phyloP scores from a whole-genome alignment of 1,140 invertebrate genomes.

The Magallana gigas region DNA sequence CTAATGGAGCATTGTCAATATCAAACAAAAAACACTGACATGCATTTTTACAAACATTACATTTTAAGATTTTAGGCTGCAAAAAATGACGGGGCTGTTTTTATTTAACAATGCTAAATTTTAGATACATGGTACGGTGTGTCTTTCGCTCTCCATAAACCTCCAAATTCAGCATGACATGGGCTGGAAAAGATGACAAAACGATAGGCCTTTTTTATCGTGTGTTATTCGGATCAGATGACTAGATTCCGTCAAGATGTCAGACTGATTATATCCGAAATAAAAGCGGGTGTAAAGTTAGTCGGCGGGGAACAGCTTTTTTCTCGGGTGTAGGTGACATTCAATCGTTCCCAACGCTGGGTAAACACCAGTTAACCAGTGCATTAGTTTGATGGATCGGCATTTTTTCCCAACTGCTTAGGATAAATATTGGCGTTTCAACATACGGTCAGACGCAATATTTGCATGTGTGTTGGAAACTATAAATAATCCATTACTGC shows the following conservation, averaged over 20 bases:
- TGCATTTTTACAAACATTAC: too few relatives aligned
- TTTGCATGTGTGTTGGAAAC: conserved; percentile 29
- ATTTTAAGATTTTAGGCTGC: too few relatives aligned
- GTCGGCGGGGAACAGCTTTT: background rate
- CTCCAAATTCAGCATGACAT: too few relatives aligned
- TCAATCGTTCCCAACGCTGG: background rate
- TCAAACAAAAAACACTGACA: too few relatives aligned
- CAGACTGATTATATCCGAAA: background rate
- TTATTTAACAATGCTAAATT: too few relatives aligned
- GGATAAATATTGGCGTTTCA: conserved; percentile 14
- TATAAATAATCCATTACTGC: conserved; percentile 31
- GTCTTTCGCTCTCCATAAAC: too few relatives aligned
- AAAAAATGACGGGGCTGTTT: too few relatives aligned
- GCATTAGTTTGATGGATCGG: background rate
- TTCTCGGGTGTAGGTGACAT: background rate
- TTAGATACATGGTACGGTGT: too few relatives aligned
- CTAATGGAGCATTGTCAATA: too few relatives aligned
- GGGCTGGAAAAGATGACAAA: background rate
- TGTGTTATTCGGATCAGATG: background rate
- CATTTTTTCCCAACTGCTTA: background rate
- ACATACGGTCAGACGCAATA: background rate
- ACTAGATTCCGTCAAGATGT: conserved; percentile 11
- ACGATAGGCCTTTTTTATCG: background rate
- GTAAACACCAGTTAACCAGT: conserved; percentile 9
- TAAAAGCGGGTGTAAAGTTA: conserved; percentile 15